These are phyloP conservation scores for Harpagoxenus sublaevis DNA, from an alignment of 2,888 invertebrate genomes.

Conservation along the genomic window DNA sequence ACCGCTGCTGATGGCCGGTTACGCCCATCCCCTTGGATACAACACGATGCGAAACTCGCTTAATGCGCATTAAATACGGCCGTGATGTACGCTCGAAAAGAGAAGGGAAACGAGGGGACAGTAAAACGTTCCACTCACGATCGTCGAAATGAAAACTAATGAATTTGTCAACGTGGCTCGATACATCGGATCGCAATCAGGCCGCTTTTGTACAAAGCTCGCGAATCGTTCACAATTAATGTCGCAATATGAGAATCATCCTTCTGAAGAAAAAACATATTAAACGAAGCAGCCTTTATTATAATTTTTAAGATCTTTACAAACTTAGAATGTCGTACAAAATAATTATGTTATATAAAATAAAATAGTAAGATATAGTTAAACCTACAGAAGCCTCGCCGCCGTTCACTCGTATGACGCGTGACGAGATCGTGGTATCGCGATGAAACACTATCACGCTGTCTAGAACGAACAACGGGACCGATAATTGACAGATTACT, in stretches of 20 bases:
- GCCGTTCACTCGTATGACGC: neutral
- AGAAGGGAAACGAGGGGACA: neutral
- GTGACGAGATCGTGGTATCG: neutral
- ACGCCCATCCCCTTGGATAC: slow-evolving; percentile 32
- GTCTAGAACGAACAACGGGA: slow-evolving; percentile 16
- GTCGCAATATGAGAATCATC: neutral
- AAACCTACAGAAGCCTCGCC: neutral
- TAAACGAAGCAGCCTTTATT: neutral
- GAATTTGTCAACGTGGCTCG: slow-evolving; percentile 32
- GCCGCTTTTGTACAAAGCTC: slow-evolving; percentile 26
- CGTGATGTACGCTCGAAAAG: neutral
- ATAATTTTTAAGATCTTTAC: neutral
- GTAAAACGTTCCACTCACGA: slow-evolving; percentile 59
- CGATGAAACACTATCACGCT: slow-evolving; percentile 3
- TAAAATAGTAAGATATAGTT: neutral
- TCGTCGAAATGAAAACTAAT: slow-evolving; percentile 49
- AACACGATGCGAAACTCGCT: slow-evolving; percentile 46
- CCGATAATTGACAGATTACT: slow-evolving; percentile 48
- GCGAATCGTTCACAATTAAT: slow-evolving; percentile 5
- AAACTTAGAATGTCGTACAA: neutral
- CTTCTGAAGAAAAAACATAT: neutral
- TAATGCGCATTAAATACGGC: slow-evolving; percentile 59
- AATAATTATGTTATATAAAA: neutral
- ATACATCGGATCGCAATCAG: slow-evolving; percentile 46
- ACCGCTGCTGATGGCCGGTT: slow-evolving; percentile 32